Conservation (phyloP, 2,113 vertebrate genomes). For the pig (Sus scrofa) region DNA sequence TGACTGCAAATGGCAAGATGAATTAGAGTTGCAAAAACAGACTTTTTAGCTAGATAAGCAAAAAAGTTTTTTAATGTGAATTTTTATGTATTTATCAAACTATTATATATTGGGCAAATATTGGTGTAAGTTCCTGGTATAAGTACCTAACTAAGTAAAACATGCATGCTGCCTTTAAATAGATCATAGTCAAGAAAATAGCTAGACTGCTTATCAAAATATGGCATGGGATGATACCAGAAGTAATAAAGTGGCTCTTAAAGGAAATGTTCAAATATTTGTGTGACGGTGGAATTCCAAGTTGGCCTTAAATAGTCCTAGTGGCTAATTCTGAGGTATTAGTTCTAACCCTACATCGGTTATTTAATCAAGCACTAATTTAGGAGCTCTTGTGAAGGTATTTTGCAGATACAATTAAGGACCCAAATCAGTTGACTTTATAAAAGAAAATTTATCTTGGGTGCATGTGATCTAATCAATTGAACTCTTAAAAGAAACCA, state of each 20-base stretch:
- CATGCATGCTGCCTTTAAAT: neutral
- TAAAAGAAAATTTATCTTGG: neutral
- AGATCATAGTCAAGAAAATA: neutral
- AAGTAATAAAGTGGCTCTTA: neutral
- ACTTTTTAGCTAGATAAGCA: neutral
- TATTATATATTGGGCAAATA: neutral
- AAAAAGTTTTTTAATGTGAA: neutral
- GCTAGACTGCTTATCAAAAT: neutral
- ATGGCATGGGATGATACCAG: neutral
- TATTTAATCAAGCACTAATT: neutral
- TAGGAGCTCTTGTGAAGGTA: neutral
- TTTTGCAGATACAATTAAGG: neutral
- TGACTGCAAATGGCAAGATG: neutral
- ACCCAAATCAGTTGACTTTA: neutral
- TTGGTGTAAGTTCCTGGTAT: neutral
- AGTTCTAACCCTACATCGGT: neutral
- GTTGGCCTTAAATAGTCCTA: neutral
- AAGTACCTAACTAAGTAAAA: neutral
- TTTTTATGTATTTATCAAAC: neutral
- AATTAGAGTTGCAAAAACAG: neutral
- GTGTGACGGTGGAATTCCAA: neutral
- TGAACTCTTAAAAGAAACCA: neutral
- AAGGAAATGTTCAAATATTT: neutral
- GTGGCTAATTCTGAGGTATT: neutral
- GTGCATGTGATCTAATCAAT: neutral